Conservation (phyloP, 1,140 invertebrate genomes). For the Dolichoris vasculosae region DNA sequence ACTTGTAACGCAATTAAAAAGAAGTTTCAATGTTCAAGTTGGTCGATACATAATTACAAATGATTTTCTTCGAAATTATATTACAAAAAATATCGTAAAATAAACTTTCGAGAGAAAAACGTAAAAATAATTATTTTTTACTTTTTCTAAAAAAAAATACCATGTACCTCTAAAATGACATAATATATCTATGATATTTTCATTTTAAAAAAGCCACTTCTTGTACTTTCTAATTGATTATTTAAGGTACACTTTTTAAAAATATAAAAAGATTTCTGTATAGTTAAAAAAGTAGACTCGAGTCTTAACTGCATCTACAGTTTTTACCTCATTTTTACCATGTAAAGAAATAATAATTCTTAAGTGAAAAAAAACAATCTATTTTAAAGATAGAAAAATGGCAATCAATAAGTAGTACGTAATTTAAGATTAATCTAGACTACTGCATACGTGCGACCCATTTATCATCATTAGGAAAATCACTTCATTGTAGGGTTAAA, state of each 20-base stretch:
- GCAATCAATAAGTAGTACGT: neutral
- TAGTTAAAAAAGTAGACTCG: neutral
- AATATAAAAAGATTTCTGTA: neutral
- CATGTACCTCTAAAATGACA: neutral
- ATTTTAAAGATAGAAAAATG: constrained; percentile 1
- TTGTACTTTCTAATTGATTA: neutral
- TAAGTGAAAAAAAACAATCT: neutral
- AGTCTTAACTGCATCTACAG: neutral
- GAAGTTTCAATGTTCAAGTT: neutral
- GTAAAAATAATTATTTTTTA: neutral
- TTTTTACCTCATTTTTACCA: neutral
- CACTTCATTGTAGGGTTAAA: neutral
- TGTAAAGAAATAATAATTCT: constrained; percentile 2
- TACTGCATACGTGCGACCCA: neutral
- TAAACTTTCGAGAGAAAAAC: neutral
- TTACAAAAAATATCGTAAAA: neutral
- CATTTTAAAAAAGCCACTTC: neutral
- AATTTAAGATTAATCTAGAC: neutral
- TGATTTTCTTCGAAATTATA: neutral
- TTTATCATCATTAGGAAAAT: neutral
- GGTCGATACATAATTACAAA: neutral
- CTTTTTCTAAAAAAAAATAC: neutral
- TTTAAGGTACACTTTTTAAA: neutral
- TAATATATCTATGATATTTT: neutral
- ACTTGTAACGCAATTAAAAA: neutral